Conservation (phyloP, 2,797 vertebrate species). For the Pelodytes ibericus region DNA sequence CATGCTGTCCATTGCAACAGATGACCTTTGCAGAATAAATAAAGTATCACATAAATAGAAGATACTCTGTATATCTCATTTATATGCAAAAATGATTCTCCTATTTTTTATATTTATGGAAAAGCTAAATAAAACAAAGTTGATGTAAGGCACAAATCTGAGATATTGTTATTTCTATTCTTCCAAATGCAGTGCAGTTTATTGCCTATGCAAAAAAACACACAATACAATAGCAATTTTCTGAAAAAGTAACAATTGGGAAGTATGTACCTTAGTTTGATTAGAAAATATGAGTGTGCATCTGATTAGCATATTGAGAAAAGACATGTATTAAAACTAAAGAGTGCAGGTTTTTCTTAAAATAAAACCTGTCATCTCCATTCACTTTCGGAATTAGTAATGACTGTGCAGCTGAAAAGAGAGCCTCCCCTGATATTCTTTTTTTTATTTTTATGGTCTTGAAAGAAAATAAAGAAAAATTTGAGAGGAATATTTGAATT, state of each 20-base stretch:
- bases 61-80: too few relatives aligned
- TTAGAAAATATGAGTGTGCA: background rate
- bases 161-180: too few relatives aligned
- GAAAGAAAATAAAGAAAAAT: background rate
- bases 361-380: background rate
- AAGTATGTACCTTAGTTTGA: background rate
- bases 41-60: too few relatives aligned
- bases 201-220: too few relatives aligned
- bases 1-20: too few relatives aligned
- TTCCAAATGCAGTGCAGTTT: too few relatives aligned
- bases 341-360: background rate
- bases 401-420: background rate
- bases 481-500: background rate
- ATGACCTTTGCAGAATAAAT: too few relatives aligned
- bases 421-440: background rate
- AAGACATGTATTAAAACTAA: background rate
- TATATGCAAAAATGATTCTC: too few relatives aligned
- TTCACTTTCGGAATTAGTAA: background rate
- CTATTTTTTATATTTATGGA: too few relatives aligned
- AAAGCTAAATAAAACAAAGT: too few relatives aligned
- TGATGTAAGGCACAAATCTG: too few relatives aligned
- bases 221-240: background rate
- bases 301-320: background rate
- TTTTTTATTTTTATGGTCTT: background rate
- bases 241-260: background rate